Base-by-base conservation (phyloP, 2,113 vertebrate genomes). In the Trichechus manatus region DNA sequence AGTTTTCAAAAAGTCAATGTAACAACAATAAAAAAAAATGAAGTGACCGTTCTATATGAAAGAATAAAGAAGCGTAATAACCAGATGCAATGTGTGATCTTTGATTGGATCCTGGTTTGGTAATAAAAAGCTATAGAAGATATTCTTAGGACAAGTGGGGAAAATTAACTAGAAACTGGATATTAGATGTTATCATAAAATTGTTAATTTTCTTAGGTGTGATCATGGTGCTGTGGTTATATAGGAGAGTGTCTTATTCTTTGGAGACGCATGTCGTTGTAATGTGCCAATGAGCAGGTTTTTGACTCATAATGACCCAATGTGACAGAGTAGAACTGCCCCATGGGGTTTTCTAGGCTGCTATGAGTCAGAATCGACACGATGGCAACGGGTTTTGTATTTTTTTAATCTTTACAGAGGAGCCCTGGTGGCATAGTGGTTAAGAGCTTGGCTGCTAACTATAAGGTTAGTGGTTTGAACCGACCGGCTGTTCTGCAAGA, bases 121-220 rank as follows among this genome's bases (percentile, higher is more conserved):
- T 81, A 80, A 81, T 64, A 86, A 74, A 79, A 89, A 79, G 15
- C n/a, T 20, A 8, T 77, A 17, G 36, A 85, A 78, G 79, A 64
- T 91, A 83, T 72, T 82, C 23, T 95, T 87, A 87, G 87, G 63
- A 74, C 19, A 83, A 90, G n/a, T 42, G 63, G 33, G 31, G 13
- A 44, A 80, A 80, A 50, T 80, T 89, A 85, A 95, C 50, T 61
- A 75, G 27, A 3, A 17, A 36, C 27, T 53, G 47, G 79, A 61
- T 17, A 82, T 39, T 68, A 27, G 9, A 79, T 93, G 42, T 70
- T 90, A 85, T 53, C 7, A 61, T 25, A 42, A 86, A 63, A 59
- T 56, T 79, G 31, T 53, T 83, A 27, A 66, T 82, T 88, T 91
- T 78, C 29, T 79, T 36, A 59, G 31, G 78, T 66, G 36, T 82